phyloP scores from a whole-genome alignment of 2,888 invertebrate species.

The Drosophila koepferae region DNA sequence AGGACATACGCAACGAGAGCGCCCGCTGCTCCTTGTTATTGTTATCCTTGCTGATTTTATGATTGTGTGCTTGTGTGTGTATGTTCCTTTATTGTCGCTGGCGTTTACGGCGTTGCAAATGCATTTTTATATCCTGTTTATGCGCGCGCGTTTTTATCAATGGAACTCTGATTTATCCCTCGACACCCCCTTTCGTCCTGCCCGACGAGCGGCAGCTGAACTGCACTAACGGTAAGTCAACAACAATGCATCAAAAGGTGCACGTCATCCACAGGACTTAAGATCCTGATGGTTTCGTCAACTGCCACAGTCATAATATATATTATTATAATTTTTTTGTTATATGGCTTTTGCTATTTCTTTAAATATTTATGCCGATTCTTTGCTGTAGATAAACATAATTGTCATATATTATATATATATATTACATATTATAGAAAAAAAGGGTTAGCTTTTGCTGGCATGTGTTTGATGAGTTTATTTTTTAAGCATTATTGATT shows the following conservation, averaged over 20 bases:
- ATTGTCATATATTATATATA: constrained; percentile 4
- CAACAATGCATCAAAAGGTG: constrained; percentile 20
- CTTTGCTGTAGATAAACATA: neutral
- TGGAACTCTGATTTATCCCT: constrained; percentile 62
- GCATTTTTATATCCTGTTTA: constrained; percentile 81
- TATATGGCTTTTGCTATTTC: constrained; percentile 9
- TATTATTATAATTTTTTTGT: constrained; percentile 4
- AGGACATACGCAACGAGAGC: constrained; percentile 56
- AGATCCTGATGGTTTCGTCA: constrained; percentile 41
- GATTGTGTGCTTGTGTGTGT: constrained; percentile 51
- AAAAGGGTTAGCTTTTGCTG: neutral
- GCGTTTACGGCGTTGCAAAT: constrained; percentile 71
- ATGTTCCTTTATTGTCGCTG: constrained; percentile 44
- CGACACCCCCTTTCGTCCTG: neutral
- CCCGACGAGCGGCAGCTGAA: constrained; percentile 31
- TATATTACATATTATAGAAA: too few species aligned
- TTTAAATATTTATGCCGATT: constrained; percentile 12
- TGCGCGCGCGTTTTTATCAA: constrained; percentile 67
- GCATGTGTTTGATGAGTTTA: neutral
- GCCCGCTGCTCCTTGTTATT: constrained; percentile 70
- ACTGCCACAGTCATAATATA: constrained; percentile 26
- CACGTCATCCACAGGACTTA: constrained; percentile 16
- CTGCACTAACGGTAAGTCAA: constrained; percentile 32
- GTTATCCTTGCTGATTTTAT: constrained; percentile 74
- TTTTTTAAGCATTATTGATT: neutral